phyloP scores from a whole-genome alignment of 2,888 invertebrate species.

The Patella pellucida region DNA sequence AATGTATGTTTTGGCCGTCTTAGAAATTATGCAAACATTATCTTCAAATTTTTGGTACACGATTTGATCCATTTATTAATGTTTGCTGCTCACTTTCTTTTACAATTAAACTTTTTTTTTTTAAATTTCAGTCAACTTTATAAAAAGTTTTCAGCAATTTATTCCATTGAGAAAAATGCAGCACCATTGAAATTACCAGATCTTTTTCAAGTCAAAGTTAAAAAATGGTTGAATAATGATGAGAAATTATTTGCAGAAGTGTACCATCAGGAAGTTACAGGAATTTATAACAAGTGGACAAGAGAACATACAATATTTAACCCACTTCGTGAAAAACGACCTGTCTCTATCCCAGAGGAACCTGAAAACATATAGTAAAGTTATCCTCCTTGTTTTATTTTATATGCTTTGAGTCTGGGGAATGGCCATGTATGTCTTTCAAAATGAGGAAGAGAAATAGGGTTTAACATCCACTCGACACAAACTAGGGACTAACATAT shows the following conservation, averaged over 20 bases:
- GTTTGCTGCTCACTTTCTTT: background rate
- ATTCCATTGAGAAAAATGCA: constrained; percentile 42
- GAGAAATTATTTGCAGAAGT: constrained; percentile 50
- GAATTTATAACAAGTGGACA: constrained; percentile 57
- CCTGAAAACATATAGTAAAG: constrained; percentile 58
- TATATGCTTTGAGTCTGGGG: too few relatives aligned
- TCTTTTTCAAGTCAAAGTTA: constrained; percentile 55
- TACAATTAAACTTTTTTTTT: background rate
- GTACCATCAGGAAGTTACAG: constrained; percentile 55
- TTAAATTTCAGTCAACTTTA: constrained; percentile 46
- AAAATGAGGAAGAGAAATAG: too few relatives aligned
- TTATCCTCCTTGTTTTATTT: too few relatives aligned
- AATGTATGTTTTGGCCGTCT: too few relatives aligned
- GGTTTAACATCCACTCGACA: too few relatives aligned
- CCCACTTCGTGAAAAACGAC: constrained; percentile 62
- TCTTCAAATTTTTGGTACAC: constrained; percentile 4
- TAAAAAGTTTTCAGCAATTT: constrained; percentile 46
- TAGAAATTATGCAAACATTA: too few relatives aligned
- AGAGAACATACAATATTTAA: constrained; percentile 64
- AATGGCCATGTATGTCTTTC: too few relatives aligned
- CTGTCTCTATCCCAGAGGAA: constrained; percentile 49
- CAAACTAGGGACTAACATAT: too few relatives aligned
- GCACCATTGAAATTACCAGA: constrained; percentile 48
- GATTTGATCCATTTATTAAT: background rate
- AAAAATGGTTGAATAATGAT: constrained; percentile 57